Percentiles rank a stretch among this genome's conserved stretches.
Evolutionary conservation across 2,888 invertebrate species (phyloP).

Genomic region (Plebejus melissa): DNA sequence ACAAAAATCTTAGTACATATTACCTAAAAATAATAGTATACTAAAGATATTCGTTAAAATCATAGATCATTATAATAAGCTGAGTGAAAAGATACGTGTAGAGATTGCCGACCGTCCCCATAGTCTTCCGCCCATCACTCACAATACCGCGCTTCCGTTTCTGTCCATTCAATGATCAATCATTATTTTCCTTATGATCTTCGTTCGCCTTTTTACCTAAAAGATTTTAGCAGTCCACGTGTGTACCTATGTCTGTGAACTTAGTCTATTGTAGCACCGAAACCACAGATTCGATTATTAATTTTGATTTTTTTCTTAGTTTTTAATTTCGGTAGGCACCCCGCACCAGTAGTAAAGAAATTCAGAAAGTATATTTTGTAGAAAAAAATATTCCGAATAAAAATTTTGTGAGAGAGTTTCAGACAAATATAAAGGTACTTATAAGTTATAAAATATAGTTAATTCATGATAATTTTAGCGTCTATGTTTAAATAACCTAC

Average conservation of each 20-base stretch:
- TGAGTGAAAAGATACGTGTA: not conserved
- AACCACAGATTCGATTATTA: not conserved
- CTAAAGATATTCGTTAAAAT: not conserved
- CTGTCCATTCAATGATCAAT: not conserved
- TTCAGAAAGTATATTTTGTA: no score
- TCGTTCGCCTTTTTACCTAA: not conserved
- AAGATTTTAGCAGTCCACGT: not conserved
- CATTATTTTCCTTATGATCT: constrained; percentile 2
- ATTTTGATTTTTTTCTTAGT: no score
- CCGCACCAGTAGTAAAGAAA: no score
- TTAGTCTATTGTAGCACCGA: not conserved
- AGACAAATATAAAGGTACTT: no score
- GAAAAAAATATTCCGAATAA: no score
- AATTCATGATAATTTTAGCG: no score
- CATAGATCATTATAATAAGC: not conserved
- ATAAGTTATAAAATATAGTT: no score
- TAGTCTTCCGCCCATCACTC: constrained; percentile 1
- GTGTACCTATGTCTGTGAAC: not conserved
- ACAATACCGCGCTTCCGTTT: not conserved
- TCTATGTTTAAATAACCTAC: no score
- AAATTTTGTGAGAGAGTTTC: no score
- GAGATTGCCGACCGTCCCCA: not conserved
- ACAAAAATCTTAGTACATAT: no score
- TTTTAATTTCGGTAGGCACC: no score
- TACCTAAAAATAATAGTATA: not conserved